Evolutionary conservation across 2,113 vertebrate genomes (phyloP), one percentile per base, ranked within the genome.

Genomic region (Pundamilia nyererei): DNA sequence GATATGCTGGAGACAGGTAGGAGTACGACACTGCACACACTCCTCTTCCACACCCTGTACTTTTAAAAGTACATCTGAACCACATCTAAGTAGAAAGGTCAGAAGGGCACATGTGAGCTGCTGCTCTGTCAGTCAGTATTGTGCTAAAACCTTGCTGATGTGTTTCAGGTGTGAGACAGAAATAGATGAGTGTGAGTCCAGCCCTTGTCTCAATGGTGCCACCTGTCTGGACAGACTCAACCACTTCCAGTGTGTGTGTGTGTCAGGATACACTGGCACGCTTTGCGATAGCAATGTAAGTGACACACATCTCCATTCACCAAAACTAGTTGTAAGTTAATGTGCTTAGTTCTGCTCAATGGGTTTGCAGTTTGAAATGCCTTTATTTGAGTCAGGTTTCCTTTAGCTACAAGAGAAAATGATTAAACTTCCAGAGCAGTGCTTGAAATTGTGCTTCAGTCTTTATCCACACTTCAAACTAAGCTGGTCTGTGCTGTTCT

Each of bases 191-290:
- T 99, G 99, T 29, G 95, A 95, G 2, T 96, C 97, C 5, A 97
- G 95, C 87, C 98, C 98, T 0, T 99, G 99, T 94, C 96, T 97
- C 84, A 98, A 99, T 0, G 98, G 97, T 9, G 98, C 97, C 53
- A 97, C 97, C 12, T 99, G 99, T 89, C 95, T 95, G 81, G 96
- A 96, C 87, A 90, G 95, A 0, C 95, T 96, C n/a, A 97, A 97
- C 91, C 94, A 90, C 38, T 98, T 95, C 35, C 95, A 97, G 88
- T 99, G 99, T 38, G n/a, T 96, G 85, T 99, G 99, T 90, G 94
- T 93, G 2, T 86, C 93, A 3, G 97, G 97, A 88, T 99, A 96
- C 93, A 97, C 95, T 0, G 99, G 99, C 15, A 95, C 92, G 24
- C 95, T 93, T 89, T 99, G 99, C 2, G 97, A 98, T 85, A 91